Evolutionary conservation across 92 coral and sea anemone genomes (phyloP).

Genomic region (Epizoanthus scotinus): DNA sequence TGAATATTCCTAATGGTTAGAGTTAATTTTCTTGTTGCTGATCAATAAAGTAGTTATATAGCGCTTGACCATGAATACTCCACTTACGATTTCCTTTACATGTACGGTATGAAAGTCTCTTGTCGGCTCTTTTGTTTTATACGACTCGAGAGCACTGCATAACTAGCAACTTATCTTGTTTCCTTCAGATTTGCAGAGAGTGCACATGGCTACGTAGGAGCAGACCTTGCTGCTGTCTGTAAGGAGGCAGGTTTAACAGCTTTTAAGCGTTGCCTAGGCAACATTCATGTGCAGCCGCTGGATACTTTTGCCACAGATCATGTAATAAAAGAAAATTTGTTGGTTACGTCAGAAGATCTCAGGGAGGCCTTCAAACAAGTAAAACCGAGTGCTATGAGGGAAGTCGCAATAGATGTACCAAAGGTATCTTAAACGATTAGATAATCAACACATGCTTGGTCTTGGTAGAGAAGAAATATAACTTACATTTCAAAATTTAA

Average conservation of each 20-base stretch:
- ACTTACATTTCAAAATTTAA: too few species aligned
- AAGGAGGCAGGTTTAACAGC: constrained; percentile 92
- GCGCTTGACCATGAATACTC: too few species aligned
- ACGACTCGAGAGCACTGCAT: too few species aligned
- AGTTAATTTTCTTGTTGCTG: too few species aligned
- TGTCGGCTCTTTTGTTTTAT: too few species aligned
- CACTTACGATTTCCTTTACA: too few species aligned
- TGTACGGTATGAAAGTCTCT: too few species aligned
- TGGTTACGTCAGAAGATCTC: constrained; percentile 75
- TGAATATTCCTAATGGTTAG: too few species aligned
- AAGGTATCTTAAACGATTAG: constrained; percentile 61
- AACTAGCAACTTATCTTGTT: background rate
- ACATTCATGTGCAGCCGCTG: constrained; percentile 3
- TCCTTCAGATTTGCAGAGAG: constrained; percentile 79
- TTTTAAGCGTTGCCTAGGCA: constrained; percentile 75
- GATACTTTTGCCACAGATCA: constrained; percentile 38
- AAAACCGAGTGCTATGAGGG: constrained; percentile 98
- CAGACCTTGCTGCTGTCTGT: constrained; percentile 94
- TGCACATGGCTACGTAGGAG: constrained; percentile 99
- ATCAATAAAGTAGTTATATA: too few species aligned
- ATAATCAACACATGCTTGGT: too few species aligned
- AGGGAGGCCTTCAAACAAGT: constrained; percentile 86
- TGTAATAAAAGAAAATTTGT: constrained; percentile 47
- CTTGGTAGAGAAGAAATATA: too few species aligned
- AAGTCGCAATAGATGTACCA: constrained; percentile 93